Evolutionary conservation across 2,113 vertebrate species (phyloP).

Genomic region (Apaloderma vittatum): DNA sequence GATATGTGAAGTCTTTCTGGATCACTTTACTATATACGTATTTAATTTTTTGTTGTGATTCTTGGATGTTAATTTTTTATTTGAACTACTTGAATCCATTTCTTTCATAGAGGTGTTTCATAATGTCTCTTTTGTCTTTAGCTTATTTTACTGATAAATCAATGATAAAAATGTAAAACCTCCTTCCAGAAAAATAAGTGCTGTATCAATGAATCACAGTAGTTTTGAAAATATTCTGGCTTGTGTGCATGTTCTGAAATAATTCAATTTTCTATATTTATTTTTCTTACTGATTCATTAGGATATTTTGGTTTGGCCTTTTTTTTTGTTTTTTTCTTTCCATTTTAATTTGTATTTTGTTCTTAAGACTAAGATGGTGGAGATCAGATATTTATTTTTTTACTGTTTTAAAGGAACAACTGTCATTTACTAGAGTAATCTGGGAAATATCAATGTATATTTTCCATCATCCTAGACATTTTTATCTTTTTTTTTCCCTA

Average conservation of each 20-base stretch:
- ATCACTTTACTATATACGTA: neutral
- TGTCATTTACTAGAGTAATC: neutral
- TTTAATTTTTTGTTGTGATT: neutral
- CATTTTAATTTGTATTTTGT: neutral
- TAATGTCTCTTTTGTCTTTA: neutral
- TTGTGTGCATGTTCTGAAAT: neutral
- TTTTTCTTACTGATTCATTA: neutral
- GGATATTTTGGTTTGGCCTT: neutral
- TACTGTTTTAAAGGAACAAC: neutral
- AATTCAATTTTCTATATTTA: rapidly evolving
- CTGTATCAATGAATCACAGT: neutral
- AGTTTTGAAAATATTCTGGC: neutral
- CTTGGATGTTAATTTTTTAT: neutral
- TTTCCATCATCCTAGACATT: neutral
- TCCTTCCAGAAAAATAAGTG: neutral
- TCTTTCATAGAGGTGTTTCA: neutral
- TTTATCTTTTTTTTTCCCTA: neutral
- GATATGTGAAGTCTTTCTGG: neutral
- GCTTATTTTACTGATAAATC: neutral
- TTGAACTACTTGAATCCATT: neutral
- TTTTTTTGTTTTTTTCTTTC: neutral
- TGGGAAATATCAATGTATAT: neutral
- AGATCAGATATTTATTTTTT: neutral
- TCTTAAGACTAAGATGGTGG: neutral
- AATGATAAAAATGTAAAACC: neutral